Evolutionary conservation across 1,140 invertebrate species (phyloP).

Genomic region (Ips nitidus): DNA sequence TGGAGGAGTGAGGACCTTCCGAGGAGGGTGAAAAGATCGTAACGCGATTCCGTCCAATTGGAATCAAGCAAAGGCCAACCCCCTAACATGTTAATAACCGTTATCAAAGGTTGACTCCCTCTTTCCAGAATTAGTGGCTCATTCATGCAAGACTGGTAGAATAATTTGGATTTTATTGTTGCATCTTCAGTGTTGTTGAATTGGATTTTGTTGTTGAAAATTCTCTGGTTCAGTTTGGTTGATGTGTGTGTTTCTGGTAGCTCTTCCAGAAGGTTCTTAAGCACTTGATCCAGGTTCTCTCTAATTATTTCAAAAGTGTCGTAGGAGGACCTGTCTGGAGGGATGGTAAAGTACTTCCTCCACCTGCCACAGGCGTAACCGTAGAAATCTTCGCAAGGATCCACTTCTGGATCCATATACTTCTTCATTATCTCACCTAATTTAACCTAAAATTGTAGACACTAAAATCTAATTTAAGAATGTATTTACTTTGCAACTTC

Average conservation of each 20-base stretch:
- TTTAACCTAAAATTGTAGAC: not conserved
- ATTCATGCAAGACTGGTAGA: constrained; percentile 86
- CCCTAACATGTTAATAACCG: constrained; percentile 72
- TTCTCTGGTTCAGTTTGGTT: not conserved
- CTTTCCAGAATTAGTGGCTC: constrained; percentile 68
- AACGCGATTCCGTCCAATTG: constrained; percentile 63
- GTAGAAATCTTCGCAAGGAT: constrained; percentile 92
- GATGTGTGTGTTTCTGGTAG: not conserved
- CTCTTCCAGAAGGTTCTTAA: constrained; percentile 68
- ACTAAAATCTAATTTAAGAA: too few species aligned
- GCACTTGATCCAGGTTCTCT: constrained; percentile 70
- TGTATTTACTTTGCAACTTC: constrained; percentile 46
- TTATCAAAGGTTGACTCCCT: constrained; percentile 69
- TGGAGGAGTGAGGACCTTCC: not conserved
- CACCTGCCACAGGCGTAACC: constrained; percentile 88
- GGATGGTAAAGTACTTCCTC: constrained; percentile 80
- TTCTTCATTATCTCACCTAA: constrained; percentile 67
- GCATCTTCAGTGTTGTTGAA: constrained; percentile 56
- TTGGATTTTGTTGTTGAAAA: constrained; percentile 10
- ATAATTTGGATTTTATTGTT: constrained; percentile 71
- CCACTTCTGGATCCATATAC: constrained; percentile 73
- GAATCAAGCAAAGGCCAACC: constrained; percentile 80
- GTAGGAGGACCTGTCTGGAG: constrained; percentile 77
- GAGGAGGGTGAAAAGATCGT: constrained; percentile 76
- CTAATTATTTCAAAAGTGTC: constrained; percentile 82